These are phyloP conservation scores for Sebastes hubbsi DNA, from an alignment of 2,797 vertebrate genomes.

Conservation along the genomic window DNA sequence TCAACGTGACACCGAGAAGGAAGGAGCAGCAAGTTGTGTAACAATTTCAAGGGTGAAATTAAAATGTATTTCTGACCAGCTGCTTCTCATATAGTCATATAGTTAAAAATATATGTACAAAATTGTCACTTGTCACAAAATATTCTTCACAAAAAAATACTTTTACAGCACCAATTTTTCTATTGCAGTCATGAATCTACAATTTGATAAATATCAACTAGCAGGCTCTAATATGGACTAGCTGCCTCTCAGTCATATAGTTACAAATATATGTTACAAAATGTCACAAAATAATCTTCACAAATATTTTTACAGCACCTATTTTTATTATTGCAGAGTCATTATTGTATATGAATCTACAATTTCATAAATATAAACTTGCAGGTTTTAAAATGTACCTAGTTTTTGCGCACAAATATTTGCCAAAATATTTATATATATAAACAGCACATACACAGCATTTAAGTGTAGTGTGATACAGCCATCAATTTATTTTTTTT, in stretches of 20 bases:
- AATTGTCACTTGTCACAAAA: not conserved
- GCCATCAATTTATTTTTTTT: not conserved
- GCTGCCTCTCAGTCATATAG: not conserved
- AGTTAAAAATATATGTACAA: not conserved
- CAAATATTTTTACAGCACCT: not conserved
- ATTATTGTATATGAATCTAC: not conserved
- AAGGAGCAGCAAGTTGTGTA: slow-evolving; percentile 41
- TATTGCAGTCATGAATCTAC: not conserved
- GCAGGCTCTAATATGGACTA: not conserved
- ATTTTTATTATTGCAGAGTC: not conserved
- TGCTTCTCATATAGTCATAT: not conserved
- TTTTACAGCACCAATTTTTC: not conserved
- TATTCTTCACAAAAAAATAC: not conserved
- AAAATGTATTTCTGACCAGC: not conserved
- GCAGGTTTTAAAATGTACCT: not conserved
- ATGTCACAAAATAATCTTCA: not conserved
- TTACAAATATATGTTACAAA: not conserved
- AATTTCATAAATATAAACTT: not conserved
- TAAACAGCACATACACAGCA: not conserved
- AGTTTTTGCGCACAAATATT: not conserved
- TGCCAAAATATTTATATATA: not conserved
- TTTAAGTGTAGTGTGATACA: not conserved
- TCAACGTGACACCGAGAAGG: slow-evolving; percentile 21
- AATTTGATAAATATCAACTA: not conserved
- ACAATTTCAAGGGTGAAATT: slow-evolving; percentile 17